Base-by-base conservation (phyloP, 1,140 invertebrate genomes). In the Drosophila serrata region DNA sequence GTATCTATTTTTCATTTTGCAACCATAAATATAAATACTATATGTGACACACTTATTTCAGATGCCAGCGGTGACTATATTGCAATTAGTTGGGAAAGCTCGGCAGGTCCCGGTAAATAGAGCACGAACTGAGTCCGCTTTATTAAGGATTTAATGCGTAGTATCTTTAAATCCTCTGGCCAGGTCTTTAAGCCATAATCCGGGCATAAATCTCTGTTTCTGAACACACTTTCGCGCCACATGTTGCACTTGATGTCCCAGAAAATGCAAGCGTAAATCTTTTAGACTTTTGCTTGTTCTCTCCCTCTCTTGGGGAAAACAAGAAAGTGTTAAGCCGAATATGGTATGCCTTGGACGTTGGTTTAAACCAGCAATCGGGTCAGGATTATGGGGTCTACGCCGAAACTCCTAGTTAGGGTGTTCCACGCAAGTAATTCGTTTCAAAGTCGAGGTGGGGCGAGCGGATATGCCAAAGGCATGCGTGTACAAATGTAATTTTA, bases 221-320 rank as follows among this genome's bases (percentile, higher is more conserved):
- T 37, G 56, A 46, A 49, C 74, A 46, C 45, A 42, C 57, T 68
- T 56, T 65, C 56, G 77, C 60, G 74, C 75, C 75, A 87, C 75
- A 64, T 86, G 82, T 86, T 86, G 79, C 82, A 86, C 70, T 82
- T 78, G 75, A 42, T 55, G 62, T 81, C 33, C 45, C 48, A 57
- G 61, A 86, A 86, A 86, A 82, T 67, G 59, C 65, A 75, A 79
- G 68, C 82, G 82, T 86, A 81, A 86, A 86, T 86, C 82, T 87
- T 84, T 64, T 58, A 56, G 62, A 77, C 53, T 60, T 77, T 81
- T 48, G 37, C 57, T 27, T 35, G 35, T 33, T 19, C 45, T 19
- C 58, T 17, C 17, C n/a, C n/a, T 63, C 42, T 46, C 17, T 7
- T 6, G 9, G 15, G 33, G 24, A 53, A 24, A 42, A 31, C 29